phyloP scores from a whole-genome alignment of 2,113 vertebrate species.

The Anthoscopus minutus region DNA sequence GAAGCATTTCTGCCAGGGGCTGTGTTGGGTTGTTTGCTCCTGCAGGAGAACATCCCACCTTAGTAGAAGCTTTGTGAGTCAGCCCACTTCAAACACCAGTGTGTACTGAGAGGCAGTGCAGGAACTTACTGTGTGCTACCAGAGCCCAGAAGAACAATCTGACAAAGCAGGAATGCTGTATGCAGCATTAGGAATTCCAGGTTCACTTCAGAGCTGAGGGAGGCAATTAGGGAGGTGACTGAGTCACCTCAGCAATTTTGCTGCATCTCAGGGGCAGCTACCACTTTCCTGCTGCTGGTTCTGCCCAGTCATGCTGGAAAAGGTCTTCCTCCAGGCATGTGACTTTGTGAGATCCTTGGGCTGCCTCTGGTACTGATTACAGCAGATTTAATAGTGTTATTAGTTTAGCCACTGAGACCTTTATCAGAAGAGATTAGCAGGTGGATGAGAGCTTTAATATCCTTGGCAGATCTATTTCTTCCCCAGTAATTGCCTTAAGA shows the following conservation, averaged over 20 bases:
- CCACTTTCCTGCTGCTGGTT: neutral
- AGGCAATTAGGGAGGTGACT: neutral
- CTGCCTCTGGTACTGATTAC: neutral
- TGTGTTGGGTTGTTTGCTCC: rapidly evolving
- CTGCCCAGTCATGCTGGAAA: neutral
- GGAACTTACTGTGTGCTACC: neutral
- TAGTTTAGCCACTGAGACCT: conserved; percentile 29
- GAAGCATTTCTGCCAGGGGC: neutral
- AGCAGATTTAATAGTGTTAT: neutral
- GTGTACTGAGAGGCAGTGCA: neutral
- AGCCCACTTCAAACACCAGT: neutral
- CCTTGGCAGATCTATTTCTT: conserved; percentile 38
- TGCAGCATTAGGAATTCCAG: neutral
- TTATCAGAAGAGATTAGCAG: conserved; percentile 48
- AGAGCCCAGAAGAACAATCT: neutral
- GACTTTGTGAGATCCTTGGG: neutral
- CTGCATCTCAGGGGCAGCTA: neutral
- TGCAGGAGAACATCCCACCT: neutral
- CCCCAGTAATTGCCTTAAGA: conserved; percentile 27
- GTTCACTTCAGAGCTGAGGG: neutral
- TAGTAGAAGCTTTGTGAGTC: neutral
- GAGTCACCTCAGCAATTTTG: neutral
- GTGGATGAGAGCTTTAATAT: conserved; percentile 27
- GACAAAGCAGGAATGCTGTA: neutral
- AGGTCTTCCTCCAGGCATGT: neutral